Conservation (phyloP, 2,113 vertebrate species). For the Carassius auratus region DNA sequence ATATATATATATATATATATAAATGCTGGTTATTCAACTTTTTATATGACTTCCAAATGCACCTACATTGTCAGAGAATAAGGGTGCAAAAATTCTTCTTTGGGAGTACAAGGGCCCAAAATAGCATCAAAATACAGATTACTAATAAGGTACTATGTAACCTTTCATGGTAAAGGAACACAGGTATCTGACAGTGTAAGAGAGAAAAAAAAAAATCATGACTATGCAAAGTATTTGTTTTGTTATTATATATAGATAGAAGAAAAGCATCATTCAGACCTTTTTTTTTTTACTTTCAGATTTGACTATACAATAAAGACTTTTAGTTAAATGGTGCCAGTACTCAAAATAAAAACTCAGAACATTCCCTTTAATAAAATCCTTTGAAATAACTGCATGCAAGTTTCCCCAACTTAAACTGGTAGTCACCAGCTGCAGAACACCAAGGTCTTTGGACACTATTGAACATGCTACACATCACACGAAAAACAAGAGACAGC, state of each 20-base stretch:
- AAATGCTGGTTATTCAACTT: not conserved
- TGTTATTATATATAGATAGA: not conserved
- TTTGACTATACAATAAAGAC: too few species aligned
- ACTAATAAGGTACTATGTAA: not conserved
- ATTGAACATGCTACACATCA: not conserved
- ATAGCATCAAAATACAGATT: too few species aligned
- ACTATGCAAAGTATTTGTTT: not conserved
- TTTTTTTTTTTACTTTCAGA: too few species aligned
- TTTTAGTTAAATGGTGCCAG: not conserved
- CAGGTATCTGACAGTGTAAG: too few species aligned
- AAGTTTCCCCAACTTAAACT: not conserved
- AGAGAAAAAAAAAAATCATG: not conserved
- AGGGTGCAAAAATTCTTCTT: not conserved
- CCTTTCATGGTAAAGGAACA: not conserved
- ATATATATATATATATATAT: too few species aligned
- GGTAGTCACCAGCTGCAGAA: not conserved
- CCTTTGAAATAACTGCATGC: not conserved
- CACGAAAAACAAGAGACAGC: not conserved
- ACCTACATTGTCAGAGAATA: not conserved
- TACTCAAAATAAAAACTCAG: not conserved
- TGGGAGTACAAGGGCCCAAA: not conserved
- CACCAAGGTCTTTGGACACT: not conserved
- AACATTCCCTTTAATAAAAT: not conserved
- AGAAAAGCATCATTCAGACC: not conserved
- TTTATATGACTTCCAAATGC: not conserved